Conservation (phyloP, 2,113 vertebrate genomes). For the Hydropotes inermis region DNA sequence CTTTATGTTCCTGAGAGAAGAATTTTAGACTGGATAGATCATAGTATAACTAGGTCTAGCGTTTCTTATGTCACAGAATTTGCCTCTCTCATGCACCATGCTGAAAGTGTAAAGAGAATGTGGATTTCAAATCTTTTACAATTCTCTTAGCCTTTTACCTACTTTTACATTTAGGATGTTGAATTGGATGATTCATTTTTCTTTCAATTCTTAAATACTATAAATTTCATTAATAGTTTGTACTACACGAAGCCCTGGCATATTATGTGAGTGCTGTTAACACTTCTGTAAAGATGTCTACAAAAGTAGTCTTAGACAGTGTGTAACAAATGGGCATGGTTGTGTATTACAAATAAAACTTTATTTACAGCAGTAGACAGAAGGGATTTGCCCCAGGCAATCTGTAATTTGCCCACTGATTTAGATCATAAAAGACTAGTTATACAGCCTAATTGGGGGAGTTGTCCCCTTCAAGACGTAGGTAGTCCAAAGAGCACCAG, state of each 20-base stretch:
- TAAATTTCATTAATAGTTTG: not conserved
- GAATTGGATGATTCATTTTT: not conserved
- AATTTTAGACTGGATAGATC: not conserved
- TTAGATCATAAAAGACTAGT: not conserved
- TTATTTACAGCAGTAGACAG: not conserved
- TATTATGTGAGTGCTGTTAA: not conserved
- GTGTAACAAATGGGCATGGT: not conserved
- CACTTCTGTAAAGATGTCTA: not conserved
- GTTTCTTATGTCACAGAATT: not conserved
- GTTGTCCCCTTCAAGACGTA: not conserved
- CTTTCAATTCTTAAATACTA: not conserved
- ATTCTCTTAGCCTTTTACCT: not conserved
- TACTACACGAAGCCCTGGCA: not conserved
- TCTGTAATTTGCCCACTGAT: not conserved
- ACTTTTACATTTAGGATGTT: slow-evolving; percentile 12
- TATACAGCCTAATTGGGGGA: not conserved
- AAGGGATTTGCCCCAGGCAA: not conserved
- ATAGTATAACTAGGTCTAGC: slow-evolving; percentile 9
- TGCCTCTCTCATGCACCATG: not conserved
- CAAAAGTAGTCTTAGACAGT: not conserved
- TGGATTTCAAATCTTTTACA: slow-evolving; percentile 14
- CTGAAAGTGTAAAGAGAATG: not conserved
- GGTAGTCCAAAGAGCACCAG: not conserved
- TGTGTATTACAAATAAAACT: slow-evolving; percentile 14
- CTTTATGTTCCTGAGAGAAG: not conserved